These are phyloP conservation scores for Hypanus sabinus DNA, from an alignment of 2,113 vertebrate genomes.

Conservation along the genomic window DNA sequence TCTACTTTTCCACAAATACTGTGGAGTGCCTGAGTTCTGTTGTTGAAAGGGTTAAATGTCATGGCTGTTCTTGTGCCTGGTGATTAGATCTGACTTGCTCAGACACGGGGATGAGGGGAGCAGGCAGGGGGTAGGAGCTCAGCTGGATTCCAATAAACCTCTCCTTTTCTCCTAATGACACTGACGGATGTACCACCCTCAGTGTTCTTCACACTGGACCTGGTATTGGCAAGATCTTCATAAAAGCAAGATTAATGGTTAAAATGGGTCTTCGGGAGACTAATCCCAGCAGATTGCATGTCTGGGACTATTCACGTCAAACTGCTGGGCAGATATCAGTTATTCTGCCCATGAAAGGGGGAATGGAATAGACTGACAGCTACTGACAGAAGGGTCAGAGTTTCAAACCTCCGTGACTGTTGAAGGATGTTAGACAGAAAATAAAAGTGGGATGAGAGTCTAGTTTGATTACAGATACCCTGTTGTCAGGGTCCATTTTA, in stretches of 20 bases:
- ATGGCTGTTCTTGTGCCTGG: neutral
- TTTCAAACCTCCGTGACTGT: conserved; percentile 34
- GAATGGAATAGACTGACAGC: conserved; percentile 34
- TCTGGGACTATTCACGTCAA: conserved; percentile 35
- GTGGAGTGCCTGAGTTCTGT: neutral
- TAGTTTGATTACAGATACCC: conserved; percentile 36
- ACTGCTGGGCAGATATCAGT: conserved; percentile 34
- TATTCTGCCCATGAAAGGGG: conserved; percentile 32
- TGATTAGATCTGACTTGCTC: conserved; percentile 34
- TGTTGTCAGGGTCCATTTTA: conserved; percentile 35
- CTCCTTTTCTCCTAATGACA: conserved; percentile 36
- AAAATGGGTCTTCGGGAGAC: conserved; percentile 36
- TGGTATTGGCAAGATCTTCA: conserved; percentile 37
- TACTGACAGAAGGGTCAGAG: conserved; percentile 33
- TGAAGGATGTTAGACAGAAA: conserved; percentile 20
- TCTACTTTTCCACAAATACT: neutral
- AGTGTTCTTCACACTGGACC: conserved; percentile 14
- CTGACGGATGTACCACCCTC: conserved; percentile 37
- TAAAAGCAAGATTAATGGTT: conserved; percentile 37
- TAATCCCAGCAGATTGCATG: conserved; percentile 36
- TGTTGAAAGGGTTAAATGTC: conserved; percentile 31
- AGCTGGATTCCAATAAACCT: conserved; percentile 30
- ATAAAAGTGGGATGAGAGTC: conserved; percentile 31
- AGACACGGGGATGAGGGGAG: conserved; percentile 31
- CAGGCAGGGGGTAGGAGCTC: conserved; percentile 30